Conservation (phyloP, 2,888 invertebrate genomes). For the Beris morrisii region DNA sequence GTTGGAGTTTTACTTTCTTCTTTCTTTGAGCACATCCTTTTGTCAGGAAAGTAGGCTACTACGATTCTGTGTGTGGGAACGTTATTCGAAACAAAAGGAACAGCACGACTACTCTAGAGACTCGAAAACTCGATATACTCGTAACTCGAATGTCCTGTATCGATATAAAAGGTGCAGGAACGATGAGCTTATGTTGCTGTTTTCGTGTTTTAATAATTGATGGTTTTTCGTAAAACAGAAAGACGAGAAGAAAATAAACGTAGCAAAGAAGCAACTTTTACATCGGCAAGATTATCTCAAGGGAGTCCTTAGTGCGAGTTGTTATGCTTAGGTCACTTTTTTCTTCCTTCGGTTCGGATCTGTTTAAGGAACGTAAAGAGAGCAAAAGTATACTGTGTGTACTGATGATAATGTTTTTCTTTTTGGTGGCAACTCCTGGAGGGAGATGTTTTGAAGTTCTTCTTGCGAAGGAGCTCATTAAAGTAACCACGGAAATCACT, state of each 20-base stretch:
- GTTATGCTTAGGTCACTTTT: background rate
- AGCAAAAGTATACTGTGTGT: too few species aligned
- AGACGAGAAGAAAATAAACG: constrained; percentile 1
- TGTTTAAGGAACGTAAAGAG: too few species aligned
- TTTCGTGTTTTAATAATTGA: constrained; percentile 30
- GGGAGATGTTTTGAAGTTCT: constrained; percentile 1
- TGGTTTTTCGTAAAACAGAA: constrained; percentile 20
- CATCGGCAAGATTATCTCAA: constrained; percentile 25
- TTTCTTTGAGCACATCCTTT: too few species aligned
- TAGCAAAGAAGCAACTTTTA: constrained; percentile 4
- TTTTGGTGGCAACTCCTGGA: background rate
- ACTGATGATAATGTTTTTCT: constrained; percentile 10
- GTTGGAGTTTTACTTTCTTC: too few species aligned
- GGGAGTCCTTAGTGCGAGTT: constrained; percentile 6
- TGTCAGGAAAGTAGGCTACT: too few species aligned
- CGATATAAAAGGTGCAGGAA: constrained; percentile 15
- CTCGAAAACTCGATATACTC: background rate
- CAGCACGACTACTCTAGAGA: too few species aligned
- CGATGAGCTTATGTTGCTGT: constrained; percentile 13
- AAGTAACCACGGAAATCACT: constrained; percentile 6
- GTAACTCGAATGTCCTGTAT: background rate
- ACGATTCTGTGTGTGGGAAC: too few species aligned
- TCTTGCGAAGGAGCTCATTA: background rate
- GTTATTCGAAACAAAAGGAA: too few species aligned
- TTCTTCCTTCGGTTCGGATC: too few species aligned